Base-by-base conservation (phyloP, 2,797 vertebrate genomes). In the Danionella dracula region DNA sequence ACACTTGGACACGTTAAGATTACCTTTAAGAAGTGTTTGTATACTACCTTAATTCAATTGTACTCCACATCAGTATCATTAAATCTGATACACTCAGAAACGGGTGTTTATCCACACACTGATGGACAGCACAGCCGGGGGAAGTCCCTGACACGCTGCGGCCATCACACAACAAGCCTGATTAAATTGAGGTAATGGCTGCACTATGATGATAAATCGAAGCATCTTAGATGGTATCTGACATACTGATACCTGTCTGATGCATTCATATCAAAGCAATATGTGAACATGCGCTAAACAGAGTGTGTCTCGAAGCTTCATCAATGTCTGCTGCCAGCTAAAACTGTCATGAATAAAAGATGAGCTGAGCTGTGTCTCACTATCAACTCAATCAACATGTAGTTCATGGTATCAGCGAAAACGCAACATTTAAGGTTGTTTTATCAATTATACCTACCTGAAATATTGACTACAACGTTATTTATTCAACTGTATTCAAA, bases 51-150 rank as follows among this genome's bases (percentile, higher is more conserved):
- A n/a, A n/a, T n/a, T n/a, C n/a, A n/a, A n/a, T n/a, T n/a, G n/a
- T n/a, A n/a, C 44, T 19, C 29, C 27, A 35, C 15, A 17, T 23
- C 13, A 34, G 21, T 34, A n/a, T n/a, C n/a, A n/a, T n/a, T n/a
- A n/a, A n/a, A n/a, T n/a, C n/a, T n/a, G n/a, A n/a, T n/a, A n/a
- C n/a, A n/a, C n/a, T n/a, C n/a, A n/a, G n/a, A n/a, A n/a, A 63
- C 23, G 19, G 29, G 49, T 75, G 72, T 78, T 78, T 74, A 72
- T 65, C 13, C 12, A 37, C 53, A 44, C 31, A 13, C 32, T 77
- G 74, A 79, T 51, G 21, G 74, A 66, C 74, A 70, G 76, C 70
- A 56, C 78, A 81, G 77, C 76, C 79, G 79, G 53, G 76, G 79
- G 76, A 78, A 78, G 77, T 77, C 78, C 79, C 79, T 49, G 56